phyloP scores from a whole-genome alignment of 2,888 invertebrate species.

The Danaus chrysippus region DNA sequence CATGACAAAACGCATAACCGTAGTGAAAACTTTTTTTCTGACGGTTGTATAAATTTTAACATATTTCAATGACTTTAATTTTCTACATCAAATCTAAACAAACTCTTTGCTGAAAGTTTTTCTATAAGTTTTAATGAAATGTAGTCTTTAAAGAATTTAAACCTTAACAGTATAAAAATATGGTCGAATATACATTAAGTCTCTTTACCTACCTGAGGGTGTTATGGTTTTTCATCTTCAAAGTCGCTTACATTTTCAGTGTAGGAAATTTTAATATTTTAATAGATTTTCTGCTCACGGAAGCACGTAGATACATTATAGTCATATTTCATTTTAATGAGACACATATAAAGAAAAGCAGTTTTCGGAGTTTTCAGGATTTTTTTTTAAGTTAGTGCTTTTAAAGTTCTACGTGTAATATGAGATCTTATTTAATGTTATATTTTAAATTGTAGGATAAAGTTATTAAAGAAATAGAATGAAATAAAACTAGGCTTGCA shows the following conservation, averaged over 20 bases:
- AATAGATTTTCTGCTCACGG: slow-evolving; percentile 11
- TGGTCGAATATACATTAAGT: neutral
- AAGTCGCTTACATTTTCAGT: slow-evolving; percentile 12
- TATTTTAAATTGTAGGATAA: too few relatives aligned
- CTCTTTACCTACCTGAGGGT: neutral
- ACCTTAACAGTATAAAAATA: neutral
- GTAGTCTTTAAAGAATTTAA: neutral
- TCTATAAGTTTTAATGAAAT: too few relatives aligned
- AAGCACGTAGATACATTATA: slow-evolving; percentile 15
- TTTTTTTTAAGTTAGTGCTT: neutral
- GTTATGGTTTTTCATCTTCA: slow-evolving; percentile 13
- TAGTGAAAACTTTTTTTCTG: too few relatives aligned
- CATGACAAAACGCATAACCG: too few relatives aligned
- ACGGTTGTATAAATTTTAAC: too few relatives aligned
- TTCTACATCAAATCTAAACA: too few relatives aligned
- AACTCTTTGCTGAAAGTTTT: too few relatives aligned
- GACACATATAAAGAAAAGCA: slow-evolving; percentile 7
- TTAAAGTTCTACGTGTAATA: too few relatives aligned
- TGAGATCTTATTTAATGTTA: too few relatives aligned
- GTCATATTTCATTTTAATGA: slow-evolving; percentile 21
- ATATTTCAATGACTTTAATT: too few relatives aligned
- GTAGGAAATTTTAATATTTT: slow-evolving; percentile 17
- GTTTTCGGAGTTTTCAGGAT: neutral
- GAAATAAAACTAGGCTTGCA: too few relatives aligned
- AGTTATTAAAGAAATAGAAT: too few relatives aligned